Base-by-base conservation (phyloP, 2,113 vertebrate genomes). In the Atherinomorus stipes region DNA sequence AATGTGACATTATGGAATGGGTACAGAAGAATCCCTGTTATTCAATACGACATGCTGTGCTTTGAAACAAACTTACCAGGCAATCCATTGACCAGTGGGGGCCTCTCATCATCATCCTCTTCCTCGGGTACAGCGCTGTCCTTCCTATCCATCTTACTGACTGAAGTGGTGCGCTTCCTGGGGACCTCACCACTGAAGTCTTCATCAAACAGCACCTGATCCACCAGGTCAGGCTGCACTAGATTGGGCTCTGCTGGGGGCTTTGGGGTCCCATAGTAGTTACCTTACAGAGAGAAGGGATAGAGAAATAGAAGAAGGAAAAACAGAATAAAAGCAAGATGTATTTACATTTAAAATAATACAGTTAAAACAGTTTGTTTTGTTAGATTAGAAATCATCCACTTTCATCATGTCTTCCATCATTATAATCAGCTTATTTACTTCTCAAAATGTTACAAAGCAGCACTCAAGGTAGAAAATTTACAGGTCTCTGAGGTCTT, bases 251-350 rank as follows among this genome's bases (percentile, higher is more conserved):
- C 91, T 0, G 91, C 91, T 0, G 91, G 91, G 38, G 95, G 96
- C 85, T 98, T 97, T 0, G 96, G 96, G 45, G 96, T 96, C 45
- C 96, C 96, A 19, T 96, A 96, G 91, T 96, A 98, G 86, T 97
- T 97, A 89, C 96, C 96, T 97, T 85, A 10, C 7, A 75, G 75
- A 73, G 3, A 1, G 44, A 42, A 69, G 65, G 11, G 23, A 74
- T 25, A 25, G 64, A 44, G 28, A 18, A 31, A 18, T 15, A 62
- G 34, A 60, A 12, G n/a, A 22, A 52, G 50, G 11, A 12, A 21
- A 13, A 65, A 1, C 19, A 40, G 4, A 23, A 38, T 12, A 4
- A 34, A 26, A 21, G 44, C n/a, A 49, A 3, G 5, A 61, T 42
- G 2, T 4, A 34, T 34, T 34, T 34, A 23, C 1, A 37, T 4